Percentiles rank a stretch among this genome's conserved stretches.
Evolutionary conservation across 2,797 vertebrate genomes (phyloP).

Genomic region (Sphenopsis melanotis): DNA sequence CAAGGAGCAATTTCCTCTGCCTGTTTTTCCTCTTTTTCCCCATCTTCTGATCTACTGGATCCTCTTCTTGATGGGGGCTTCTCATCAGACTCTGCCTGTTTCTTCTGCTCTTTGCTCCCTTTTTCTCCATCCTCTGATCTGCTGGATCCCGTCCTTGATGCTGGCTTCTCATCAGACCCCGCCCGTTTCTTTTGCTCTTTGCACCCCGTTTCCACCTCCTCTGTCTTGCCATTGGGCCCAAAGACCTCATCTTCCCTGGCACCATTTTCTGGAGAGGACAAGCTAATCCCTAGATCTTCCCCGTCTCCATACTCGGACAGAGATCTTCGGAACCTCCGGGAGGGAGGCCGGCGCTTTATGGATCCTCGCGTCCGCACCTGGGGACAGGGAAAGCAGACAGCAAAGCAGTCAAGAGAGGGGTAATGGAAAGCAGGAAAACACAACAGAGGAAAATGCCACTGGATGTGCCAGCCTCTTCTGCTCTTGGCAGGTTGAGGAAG

Average conservation of each 20-base stretch:
- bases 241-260: constrained; percentile 67
- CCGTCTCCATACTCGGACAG: constrained; percentile 70
- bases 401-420: neutral
- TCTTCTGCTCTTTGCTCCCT: neutral
- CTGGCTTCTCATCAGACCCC: neutral
- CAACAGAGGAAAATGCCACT: neutral
- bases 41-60: constrained; percentile 14
- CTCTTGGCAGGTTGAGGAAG: neutral
- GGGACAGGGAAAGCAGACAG: neutral
- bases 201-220: neutral
- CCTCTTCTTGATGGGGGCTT: constrained; percentile 13
- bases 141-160: neutral
- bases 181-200: neutral
- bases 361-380: constrained; percentile 77
- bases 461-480: neutral
- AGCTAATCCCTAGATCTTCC: constrained; percentile 20
- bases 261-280: constrained; percentile 74
- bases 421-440: neutral
- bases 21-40: neutral
- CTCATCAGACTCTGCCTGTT: neutral
- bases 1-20: neutral
- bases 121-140: neutral
- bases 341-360: constrained; percentile 78
- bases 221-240: constrained; percentile 2
- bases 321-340: constrained; percentile 76